Evolutionary conservation across 2,113 vertebrate genomes (phyloP).

Genomic region (Carlito syrichta): DNA sequence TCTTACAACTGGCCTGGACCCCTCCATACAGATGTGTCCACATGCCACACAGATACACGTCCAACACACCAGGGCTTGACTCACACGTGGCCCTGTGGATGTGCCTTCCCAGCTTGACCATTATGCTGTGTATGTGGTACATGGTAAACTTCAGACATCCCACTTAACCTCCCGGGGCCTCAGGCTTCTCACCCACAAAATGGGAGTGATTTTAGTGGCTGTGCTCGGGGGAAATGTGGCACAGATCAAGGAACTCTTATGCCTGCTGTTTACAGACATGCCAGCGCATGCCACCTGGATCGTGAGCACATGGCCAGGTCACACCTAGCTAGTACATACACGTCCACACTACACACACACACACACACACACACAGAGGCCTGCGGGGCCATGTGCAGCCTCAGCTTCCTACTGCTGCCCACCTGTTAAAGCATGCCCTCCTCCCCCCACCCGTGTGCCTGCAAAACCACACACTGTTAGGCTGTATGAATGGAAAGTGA

Average conservation of each 20-base stretch:
- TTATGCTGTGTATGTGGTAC: background rate
- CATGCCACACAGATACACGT: accelerated
- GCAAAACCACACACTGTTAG: background rate
- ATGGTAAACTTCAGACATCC: background rate
- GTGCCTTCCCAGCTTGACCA: background rate
- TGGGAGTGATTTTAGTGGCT: background rate
- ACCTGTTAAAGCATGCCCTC: background rate
- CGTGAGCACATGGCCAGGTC: background rate
- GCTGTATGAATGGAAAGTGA: background rate
- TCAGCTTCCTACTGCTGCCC: background rate
- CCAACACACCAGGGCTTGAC: background rate
- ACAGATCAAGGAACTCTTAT: background rate
- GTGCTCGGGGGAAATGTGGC: background rate
- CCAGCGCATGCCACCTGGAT: background rate
- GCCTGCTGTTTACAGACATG: background rate
- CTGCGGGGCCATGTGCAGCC: background rate
- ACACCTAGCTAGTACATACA: too few species aligned
- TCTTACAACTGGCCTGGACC: background rate
- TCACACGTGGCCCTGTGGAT: accelerated
- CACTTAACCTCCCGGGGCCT: accelerated
- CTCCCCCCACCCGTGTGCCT: accelerated
- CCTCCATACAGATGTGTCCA: background rate
- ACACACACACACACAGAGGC: background rate
- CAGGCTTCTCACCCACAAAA: background rate
- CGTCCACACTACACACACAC: background rate